Base-by-base conservation (phyloP, 2,797 vertebrate species). In the Triplophysa bombifrons region DNA sequence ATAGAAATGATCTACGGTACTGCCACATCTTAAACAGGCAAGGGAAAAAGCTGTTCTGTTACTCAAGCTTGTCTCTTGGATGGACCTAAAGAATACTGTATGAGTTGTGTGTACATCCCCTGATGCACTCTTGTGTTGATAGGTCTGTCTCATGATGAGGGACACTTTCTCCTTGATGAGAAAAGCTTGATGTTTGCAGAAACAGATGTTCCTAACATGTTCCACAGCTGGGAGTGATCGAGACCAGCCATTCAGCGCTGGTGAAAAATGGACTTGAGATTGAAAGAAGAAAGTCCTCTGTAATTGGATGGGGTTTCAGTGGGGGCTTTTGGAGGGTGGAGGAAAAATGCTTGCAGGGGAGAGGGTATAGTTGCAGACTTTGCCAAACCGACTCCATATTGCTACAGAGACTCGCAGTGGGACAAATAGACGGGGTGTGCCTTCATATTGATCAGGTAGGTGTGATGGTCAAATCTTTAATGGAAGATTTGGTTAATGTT, bases 401-500 rank as follows among this genome's bases (percentile, higher is more conserved):
- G 83, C 86, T 85, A 72, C 82, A 83, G 78, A 82, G 82, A 86
- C 60, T 86, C 77, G 77, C 73, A 71, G 74, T 83, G 68, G 83
- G 83, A 88, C 66, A 64, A 76, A 87, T 70, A 87, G 79, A 89
- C 89, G 13, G 88, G 87, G 84, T 84, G 84, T 84, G 83, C 79
- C 84, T 80, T 80, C 85, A 66, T 63, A 73, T 72, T 82, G 77
- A 87, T 82, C 90, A 92, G 93, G 93, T 94, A 91, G 80, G 90
- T 82, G 71, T 74, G 72, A 80, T 69, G 50, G 64, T 53, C 71
- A 72, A 51, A 16, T 41, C 70, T 67, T 16, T 64, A 50, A 27
- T 75, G 50, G 20, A 68, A 71, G 48, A 14, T 74, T 38, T 64
- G 46, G 53, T 81, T 83, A 11, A 50, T 55, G 63, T 44, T 27